phyloP scores from a whole-genome alignment of 2,888 invertebrate genomes.

The Sympetrum striolatum region DNA sequence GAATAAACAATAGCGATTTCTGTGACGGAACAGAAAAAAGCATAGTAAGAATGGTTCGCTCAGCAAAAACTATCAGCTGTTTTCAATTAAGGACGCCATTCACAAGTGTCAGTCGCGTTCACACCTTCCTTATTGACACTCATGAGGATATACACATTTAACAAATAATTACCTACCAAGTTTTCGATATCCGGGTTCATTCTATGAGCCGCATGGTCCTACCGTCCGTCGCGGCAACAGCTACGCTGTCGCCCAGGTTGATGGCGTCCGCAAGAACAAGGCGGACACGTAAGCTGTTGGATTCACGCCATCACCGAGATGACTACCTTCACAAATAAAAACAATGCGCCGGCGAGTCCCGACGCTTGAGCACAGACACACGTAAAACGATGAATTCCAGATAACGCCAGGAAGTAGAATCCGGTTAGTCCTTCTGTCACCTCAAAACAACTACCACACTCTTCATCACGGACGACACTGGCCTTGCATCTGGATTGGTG shows the following conservation, averaged over 20 bases:
- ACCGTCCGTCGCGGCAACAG: conserved; percentile 43
- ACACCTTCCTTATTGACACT: neutral
- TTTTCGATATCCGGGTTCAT: conserved; percentile 76
- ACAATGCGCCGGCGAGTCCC: neutral
- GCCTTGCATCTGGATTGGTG: neutral
- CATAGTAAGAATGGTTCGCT: neutral
- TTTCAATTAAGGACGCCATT: neutral
- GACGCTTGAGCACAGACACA: neutral
- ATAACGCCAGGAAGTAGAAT: neutral
- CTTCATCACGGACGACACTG: neutral
- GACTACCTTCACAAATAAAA: neutral
- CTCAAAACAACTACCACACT: neutral
- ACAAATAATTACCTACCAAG: conserved; percentile 64
- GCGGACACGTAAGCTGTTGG: conserved; percentile 33
- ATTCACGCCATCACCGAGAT: conserved; percentile 23
- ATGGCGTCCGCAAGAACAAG: conserved; percentile 38
- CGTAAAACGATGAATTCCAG: neutral
- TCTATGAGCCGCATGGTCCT: conserved; percentile 70
- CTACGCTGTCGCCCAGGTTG: conserved; percentile 25
- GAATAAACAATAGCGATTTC: neutral
- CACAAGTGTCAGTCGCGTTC: neutral
- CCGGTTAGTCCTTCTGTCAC: neutral
- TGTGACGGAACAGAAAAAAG: neutral
- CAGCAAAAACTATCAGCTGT: conserved; percentile 11
- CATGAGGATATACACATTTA: neutral